Evolutionary conservation across 2,888 invertebrate genomes (phyloP), one percentile per base, ranked within the genome.

Genomic region (Sinelater perroti): DNA sequence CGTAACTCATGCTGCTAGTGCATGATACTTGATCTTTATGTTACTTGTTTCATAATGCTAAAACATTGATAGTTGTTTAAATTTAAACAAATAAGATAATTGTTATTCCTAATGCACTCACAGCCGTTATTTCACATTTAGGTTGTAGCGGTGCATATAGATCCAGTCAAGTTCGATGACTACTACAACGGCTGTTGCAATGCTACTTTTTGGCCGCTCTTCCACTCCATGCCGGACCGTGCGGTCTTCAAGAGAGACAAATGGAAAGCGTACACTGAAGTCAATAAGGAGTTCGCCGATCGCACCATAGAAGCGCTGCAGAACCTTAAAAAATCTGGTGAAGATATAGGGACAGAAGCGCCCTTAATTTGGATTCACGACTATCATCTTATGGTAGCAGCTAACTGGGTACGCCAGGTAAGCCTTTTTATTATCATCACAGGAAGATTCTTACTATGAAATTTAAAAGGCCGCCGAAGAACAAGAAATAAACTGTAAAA

Each of bases 331-430:
- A 77, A 78, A 51, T 78, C 81, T 14, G 70, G 80, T 13, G 78
- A 81, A 10, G 64, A 66, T 40, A 75, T 71, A 59, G 75, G 74
- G 10, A 68, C 69, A 13, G 81, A 87, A 8, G 59, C 71, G 14
- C 93, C 95, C 0, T 85, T 96, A 54, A 87, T 96, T 1, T 96
- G 96, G 96, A 86, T 96, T 16, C 96, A 96, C 72, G 96, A 96
- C 75, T 96, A 96, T 75, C 95, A 96, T 74, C 83, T 96, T 11
- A 94, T 95, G 93, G 79, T 95, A 71, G 91, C 93, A 8, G 93
- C 95, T 26, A 93, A 93, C 76, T 93, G 93, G 86, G 89, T 96
- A 64, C 85, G 95, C 75, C 91, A 93, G 79, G 87, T 87, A 69
- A 17, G 7, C 4, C 24, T 40, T 40, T 36, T 36, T n/a, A 36